Evolutionary conservation across 2,888 invertebrate species (phyloP).

Genomic region (Archips xylosteana): DNA sequence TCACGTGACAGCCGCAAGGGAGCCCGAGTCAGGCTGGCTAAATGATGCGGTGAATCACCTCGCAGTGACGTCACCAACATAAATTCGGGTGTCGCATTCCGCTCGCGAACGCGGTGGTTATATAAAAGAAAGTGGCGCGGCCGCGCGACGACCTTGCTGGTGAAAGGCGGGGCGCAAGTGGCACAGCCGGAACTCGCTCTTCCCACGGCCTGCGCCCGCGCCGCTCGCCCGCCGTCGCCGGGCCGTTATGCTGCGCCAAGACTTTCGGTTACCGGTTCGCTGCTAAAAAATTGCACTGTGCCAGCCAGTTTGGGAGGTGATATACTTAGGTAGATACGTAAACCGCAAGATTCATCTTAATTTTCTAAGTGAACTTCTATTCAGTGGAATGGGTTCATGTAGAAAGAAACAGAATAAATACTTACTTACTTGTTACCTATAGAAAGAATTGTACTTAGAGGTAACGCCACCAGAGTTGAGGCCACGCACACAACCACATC

Average conservation of each 20-base stretch:
- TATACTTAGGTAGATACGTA: conserved; percentile 43
- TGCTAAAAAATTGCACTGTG: conserved; percentile 65
- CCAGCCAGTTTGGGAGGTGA: conserved; percentile 51
- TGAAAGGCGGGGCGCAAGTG: conserved; percentile 82
- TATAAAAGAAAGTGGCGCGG: conserved; percentile 85
- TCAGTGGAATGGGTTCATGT: not conserved
- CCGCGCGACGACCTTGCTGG: conserved; percentile 81
- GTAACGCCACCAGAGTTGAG: no score
- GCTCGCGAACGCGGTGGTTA: conserved; percentile 61
- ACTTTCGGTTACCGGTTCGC: conserved; percentile 74
- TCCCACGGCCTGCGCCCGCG: conserved; percentile 66
- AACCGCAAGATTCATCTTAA: not conserved
- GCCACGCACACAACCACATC: no score
- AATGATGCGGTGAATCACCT: conserved; percentile 70
- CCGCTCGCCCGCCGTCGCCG: conserved; percentile 46
- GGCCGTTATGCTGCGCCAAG: conserved; percentile 60
- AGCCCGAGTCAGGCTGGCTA: conserved; percentile 41
- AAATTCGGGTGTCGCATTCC: conserved; percentile 82
- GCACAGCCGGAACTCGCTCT: conserved; percentile 83
- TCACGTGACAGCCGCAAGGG: conserved; percentile 10
- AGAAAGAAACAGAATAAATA: no score
- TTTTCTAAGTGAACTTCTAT: not conserved
- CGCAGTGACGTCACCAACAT: conserved; percentile 75
- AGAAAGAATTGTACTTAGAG: no score
- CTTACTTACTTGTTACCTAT: no score